These are phyloP conservation scores for Eilema caniola DNA, from an alignment of 2,888 invertebrate genomes.

Conservation along the genomic window DNA sequence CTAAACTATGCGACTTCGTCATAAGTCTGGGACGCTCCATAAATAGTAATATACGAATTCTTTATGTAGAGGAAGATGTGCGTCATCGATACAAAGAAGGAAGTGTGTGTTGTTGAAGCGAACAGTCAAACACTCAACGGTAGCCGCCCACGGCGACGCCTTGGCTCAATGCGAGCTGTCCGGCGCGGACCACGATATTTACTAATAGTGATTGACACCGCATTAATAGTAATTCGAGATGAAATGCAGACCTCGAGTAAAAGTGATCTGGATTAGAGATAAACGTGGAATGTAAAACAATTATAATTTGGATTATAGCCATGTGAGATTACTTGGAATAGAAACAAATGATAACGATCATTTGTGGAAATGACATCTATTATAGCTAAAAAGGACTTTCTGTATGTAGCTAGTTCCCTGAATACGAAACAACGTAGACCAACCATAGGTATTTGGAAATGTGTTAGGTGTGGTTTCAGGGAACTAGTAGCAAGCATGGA, in stretches of 20 bases:
- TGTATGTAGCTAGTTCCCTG: neutral
- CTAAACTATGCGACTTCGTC: slow-evolving; percentile 51
- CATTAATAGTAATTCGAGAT: slow-evolving; percentile 54
- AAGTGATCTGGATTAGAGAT: slow-evolving; percentile 29
- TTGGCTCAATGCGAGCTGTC: slow-evolving; percentile 34
- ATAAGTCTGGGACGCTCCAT: slow-evolving; percentile 60
- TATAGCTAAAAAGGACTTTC: neutral
- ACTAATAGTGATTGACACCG: slow-evolving; percentile 56
- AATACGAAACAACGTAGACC: neutral
- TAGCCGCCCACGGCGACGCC: slow-evolving; percentile 64
- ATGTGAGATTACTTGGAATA: neutral
- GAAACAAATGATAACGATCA: neutral
- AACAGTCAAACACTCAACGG: slow-evolving; percentile 68
- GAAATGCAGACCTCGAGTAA: slow-evolving; percentile 53
- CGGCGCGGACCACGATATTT: slow-evolving; percentile 27
- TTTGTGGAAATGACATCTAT: neutral
- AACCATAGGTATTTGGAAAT: neutral
- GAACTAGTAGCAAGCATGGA: neutral
- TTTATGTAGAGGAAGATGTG: slow-evolving; percentile 59
- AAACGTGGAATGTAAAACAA: slow-evolving; percentile 26
- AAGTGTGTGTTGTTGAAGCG: slow-evolving; percentile 61
- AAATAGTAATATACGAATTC: slow-evolving; percentile 73
- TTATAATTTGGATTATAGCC: slow-evolving; percentile 16
- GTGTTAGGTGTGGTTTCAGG: neutral
- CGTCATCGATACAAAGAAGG: slow-evolving; percentile 72